phyloP scores from a whole-genome alignment of 2,113 vertebrate genomes.

The Telmatochromis sp. region DNA sequence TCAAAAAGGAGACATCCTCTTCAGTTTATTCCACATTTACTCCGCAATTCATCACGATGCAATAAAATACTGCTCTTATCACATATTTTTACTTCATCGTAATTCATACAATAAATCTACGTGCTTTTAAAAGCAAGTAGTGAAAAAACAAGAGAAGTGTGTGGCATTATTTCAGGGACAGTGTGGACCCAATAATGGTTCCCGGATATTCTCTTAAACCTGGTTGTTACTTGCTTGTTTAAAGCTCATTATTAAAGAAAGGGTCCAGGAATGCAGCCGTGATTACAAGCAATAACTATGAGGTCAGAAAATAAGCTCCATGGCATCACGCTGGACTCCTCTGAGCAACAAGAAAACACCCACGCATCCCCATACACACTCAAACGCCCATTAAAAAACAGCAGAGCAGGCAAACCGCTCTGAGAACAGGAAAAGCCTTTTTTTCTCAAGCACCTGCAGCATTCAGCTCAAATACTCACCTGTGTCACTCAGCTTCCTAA shows the following conservation, averaged over 20 bases:
- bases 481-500: neutral
- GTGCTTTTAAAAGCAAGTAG: neutral
- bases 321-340: neutral
- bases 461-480: neutral
- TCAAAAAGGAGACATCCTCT: neutral
- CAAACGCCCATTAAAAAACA: neutral
- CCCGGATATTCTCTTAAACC: neutral
- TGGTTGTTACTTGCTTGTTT: neutral
- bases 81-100: fast-evolving
- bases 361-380: neutral
- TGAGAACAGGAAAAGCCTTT: neutral
- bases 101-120: neutral
- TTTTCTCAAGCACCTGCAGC: neutral
- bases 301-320: constrained; percentile 6
- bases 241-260: neutral
- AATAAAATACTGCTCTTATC: neutral
- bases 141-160: neutral
- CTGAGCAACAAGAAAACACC: neutral
- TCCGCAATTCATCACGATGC: neutral
- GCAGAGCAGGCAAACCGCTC: neutral
- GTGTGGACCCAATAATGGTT: neutral
- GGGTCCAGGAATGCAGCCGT: constrained; percentile 11
- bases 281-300: constrained; percentile 6
- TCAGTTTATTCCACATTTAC: neutral
- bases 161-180: neutral